Percentiles rank a stretch among this genome's conserved stretches.
Conservation (phyloP, 2,113 vertebrate genomes). For the Murina feae region DNA sequence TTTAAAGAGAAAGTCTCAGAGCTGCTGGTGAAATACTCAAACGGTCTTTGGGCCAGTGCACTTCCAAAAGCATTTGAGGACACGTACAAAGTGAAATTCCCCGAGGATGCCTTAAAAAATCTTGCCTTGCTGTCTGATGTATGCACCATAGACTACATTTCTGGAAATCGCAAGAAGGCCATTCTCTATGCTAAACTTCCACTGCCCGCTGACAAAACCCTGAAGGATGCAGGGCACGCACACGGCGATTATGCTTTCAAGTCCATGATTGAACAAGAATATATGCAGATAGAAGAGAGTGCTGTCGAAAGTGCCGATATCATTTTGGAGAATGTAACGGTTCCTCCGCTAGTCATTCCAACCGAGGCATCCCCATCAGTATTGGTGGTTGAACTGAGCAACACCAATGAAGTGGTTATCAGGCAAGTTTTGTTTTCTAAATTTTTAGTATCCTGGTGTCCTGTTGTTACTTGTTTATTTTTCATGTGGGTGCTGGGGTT, state of each 20-base stretch:
- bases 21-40: slow-evolving; percentile 87
- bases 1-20: slow-evolving; percentile 84
- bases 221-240: slow-evolving; percentile 71
- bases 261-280: slow-evolving; percentile 68
- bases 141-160: slow-evolving; percentile 87
- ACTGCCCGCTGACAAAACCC: slow-evolving; percentile 67
- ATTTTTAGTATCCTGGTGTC: neutral
- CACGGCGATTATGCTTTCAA: slow-evolving; percentile 47
- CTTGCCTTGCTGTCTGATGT: slow-evolving; percentile 85
- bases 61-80: slow-evolving; percentile 91
- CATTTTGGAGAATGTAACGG: slow-evolving; percentile 60
- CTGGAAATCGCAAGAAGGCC: slow-evolving; percentile 85
- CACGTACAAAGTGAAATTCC: slow-evolving; percentile 86
- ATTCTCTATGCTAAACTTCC: slow-evolving; percentile 88
- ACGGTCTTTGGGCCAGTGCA: slow-evolving; percentile 91
- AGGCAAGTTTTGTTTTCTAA: slow-evolving; percentile 81
- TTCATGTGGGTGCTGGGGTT: neutral
- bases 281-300: slow-evolving; percentile 63
- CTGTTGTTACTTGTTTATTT: neutral
- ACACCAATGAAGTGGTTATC: slow-evolving; percentile 87
- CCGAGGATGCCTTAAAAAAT: slow-evolving; percentile 84
- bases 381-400: slow-evolving; percentile 87
- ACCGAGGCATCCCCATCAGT: slow-evolving; percentile 87
- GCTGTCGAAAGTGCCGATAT: slow-evolving; percentile 43
- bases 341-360: slow-evolving; percentile 85